Conservation (phyloP, 2,113 vertebrate genomes). For the Herpailurus yagouaroundi region DNA sequence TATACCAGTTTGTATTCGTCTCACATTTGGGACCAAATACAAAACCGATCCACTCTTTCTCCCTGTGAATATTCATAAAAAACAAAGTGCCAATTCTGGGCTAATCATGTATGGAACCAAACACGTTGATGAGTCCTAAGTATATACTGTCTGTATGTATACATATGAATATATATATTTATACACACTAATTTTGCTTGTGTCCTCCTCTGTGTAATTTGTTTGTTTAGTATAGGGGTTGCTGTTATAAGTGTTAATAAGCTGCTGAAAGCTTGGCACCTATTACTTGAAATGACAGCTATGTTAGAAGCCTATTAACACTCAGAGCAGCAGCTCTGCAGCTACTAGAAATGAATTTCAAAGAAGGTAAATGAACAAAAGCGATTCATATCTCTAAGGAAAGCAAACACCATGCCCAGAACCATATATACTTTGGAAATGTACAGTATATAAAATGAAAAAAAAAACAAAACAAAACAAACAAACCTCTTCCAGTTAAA, state of each 20-base stretch:
- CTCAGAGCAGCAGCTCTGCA: slow-evolving; percentile 72
- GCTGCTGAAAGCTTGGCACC: slow-evolving; percentile 82
- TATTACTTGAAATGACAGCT: slow-evolving; percentile 83
- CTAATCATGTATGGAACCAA: slow-evolving; percentile 81
- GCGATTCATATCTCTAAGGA: slow-evolving; percentile 75
- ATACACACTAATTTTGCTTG: slow-evolving; percentile 77
- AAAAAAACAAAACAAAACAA: neutral
- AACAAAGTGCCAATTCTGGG: slow-evolving; percentile 81
- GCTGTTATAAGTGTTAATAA: slow-evolving; percentile 82
- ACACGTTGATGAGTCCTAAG: slow-evolving; percentile 78
- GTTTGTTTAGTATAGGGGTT: slow-evolving; percentile 81
- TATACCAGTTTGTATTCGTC: slow-evolving; percentile 82
- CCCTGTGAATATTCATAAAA: slow-evolving; percentile 81
- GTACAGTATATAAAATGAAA: slow-evolving; percentile 69
- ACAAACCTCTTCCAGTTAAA: slow-evolving; percentile 53
- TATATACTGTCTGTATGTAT: slow-evolving; percentile 76
- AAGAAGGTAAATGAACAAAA: slow-evolving; percentile 83
- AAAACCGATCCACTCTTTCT: slow-evolving; percentile 79
- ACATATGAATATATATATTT: slow-evolving; percentile 78
- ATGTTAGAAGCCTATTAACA: slow-evolving; percentile 83
- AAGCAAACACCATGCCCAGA: slow-evolving; percentile 72
- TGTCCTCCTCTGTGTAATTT: slow-evolving; percentile 81
- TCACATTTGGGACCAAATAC: slow-evolving; percentile 84
- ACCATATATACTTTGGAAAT: slow-evolving; percentile 67
- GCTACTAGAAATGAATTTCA: slow-evolving; percentile 82